Conservation (phyloP, 2,888 invertebrate genomes). For the Steinernema carpocapsae region DNA sequence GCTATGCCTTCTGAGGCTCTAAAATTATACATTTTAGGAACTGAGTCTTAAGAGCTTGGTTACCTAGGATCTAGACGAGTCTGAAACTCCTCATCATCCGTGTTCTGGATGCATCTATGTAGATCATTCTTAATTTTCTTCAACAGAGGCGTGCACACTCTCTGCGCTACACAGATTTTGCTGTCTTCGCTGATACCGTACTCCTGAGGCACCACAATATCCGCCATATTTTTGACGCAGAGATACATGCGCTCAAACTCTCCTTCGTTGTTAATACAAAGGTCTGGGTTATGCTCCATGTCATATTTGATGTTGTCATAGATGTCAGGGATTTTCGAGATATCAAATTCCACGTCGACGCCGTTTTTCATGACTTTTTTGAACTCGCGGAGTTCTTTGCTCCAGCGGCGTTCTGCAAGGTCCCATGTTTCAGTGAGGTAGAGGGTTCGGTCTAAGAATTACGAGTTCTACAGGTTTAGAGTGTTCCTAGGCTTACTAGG, state of each 20-base stretch:
- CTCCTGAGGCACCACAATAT: conserved; percentile 95
- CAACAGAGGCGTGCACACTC: conserved; percentile 92
- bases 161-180: conserved; percentile 93
- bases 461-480: background rate
- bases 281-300: conserved; percentile 92
- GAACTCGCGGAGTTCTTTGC: conserved; percentile 79
- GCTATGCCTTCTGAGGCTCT: conserved; percentile 81
- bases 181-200: conserved; percentile 87
- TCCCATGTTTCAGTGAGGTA: conserved; percentile 99
- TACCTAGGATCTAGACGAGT: conserved; percentile 92
- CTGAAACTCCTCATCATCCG: conserved; percentile 84
- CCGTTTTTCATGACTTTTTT: conserved; percentile 74
- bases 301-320: conserved; percentile 97
- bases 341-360: conserved; percentile 80
- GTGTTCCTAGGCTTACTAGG: conserved; percentile 38
- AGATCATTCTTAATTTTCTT: conserved; percentile 86
- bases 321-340: conserved; percentile 98
- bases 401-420: conserved; percentile 83
- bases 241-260: conserved; percentile 76
- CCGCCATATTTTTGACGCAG: conserved; percentile 94
- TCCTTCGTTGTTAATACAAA: conserved; percentile 73
- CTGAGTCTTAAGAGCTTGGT: background rate
- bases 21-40: conserved; percentile 23
- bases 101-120: conserved; percentile 83
- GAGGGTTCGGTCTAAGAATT: conserved; percentile 73